Evolutionary conservation across 2,888 invertebrate species (phyloP).

Genomic region (Pedicia rivosa): DNA sequence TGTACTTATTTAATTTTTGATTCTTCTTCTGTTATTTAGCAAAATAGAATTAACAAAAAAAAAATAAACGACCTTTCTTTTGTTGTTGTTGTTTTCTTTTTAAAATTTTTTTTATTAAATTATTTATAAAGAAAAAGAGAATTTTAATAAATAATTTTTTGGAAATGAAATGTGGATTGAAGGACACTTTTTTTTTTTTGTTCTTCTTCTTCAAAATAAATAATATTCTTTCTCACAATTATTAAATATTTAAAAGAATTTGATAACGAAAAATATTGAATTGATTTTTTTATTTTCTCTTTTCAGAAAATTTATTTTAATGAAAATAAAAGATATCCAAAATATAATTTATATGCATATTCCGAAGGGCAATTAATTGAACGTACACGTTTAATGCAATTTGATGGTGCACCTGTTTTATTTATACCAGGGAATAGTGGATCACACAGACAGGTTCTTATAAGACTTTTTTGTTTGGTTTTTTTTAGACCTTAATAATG

Average conservation of each 20-base stretch:
- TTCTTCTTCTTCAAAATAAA: neutral
- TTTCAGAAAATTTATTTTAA: constrained; percentile 49
- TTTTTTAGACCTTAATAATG: neutral
- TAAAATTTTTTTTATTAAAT: too few species aligned
- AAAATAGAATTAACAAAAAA: too few species aligned
- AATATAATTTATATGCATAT: constrained; percentile 77
- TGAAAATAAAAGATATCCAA: constrained; percentile 46
- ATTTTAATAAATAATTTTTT: too few species aligned
- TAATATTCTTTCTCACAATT: too few species aligned
- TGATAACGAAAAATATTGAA: constrained; percentile 7
- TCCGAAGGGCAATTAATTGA: constrained; percentile 71
- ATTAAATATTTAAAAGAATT: too few species aligned
- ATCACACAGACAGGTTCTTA: constrained; percentile 63
- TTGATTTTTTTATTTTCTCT: constrained; percentile 4
- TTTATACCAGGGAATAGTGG: constrained; percentile 94
- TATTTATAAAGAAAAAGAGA: too few species aligned
- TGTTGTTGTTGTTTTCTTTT: too few species aligned
- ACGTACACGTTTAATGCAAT: constrained; percentile 51
- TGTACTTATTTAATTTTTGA: too few species aligned
- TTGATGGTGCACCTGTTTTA: constrained; percentile 81
- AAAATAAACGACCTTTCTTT: too few species aligned
- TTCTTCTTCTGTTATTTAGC: too few species aligned
- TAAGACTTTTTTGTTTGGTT: neutral
- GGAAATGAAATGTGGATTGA: too few species aligned
- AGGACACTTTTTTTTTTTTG: neutral